A percentile compares a stretch with the other conserved stretches of the same genome.
These are phyloP conservation scores for Cremastobaeus sp. DNA, from an alignment of 2,888 invertebrate species.

Conservation along the genomic window DNA sequence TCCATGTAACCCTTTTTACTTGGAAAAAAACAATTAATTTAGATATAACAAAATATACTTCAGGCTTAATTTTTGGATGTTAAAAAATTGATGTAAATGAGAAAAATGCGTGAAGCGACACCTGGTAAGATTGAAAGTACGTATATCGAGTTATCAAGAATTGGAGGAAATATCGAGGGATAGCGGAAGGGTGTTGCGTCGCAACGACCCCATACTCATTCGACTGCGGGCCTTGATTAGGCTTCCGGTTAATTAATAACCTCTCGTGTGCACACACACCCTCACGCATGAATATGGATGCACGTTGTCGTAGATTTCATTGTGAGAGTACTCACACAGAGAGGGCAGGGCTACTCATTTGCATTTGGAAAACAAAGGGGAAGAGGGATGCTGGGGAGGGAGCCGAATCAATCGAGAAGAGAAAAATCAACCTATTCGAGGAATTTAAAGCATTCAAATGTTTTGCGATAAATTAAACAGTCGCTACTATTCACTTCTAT, in stretches of 20 bases:
- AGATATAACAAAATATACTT: too few relatives aligned
- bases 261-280: constrained; percentile 77
- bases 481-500: neutral
- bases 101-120: constrained; percentile 22
- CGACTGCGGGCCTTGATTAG: constrained; percentile 79
- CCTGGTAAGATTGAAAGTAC: constrained; percentile 41
- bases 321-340: constrained; percentile 66
- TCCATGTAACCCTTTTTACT: too few relatives aligned
- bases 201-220: constrained; percentile 65
- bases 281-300: constrained; percentile 76
- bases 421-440: constrained; percentile 27
- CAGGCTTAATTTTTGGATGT: too few relatives aligned
- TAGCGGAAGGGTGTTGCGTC: constrained; percentile 67
- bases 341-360: constrained; percentile 74
- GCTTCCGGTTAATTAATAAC: constrained; percentile 82
- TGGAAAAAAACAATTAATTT: too few relatives aligned
- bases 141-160: constrained; percentile 16
- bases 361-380: constrained; percentile 77
- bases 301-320: constrained; percentile 74
- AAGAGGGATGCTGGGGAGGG: constrained; percentile 50
- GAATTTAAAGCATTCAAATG: constrained; percentile 31
- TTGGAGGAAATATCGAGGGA: constrained; percentile 35
- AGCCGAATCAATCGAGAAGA: constrained; percentile 23
- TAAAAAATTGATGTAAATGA: too few relatives aligned
- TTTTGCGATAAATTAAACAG: constrained; percentile 19